Base-by-base conservation (phyloP, 2,888 invertebrate species). In the Orchesellides sinensis region DNA sequence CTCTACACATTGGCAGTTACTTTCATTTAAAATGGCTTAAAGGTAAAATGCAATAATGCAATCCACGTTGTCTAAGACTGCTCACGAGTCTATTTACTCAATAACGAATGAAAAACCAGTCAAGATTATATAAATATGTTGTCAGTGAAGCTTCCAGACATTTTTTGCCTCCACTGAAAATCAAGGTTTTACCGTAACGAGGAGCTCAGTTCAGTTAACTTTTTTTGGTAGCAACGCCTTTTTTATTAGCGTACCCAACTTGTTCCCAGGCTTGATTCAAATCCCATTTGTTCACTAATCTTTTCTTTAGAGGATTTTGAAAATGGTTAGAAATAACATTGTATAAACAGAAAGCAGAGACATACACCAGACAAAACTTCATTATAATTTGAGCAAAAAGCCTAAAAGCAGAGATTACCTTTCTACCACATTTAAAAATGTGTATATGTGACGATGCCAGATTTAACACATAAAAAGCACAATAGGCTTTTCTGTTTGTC, bases 121-220 rank as follows among this genome's bases (percentile, higher is more conserved):
- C n/a, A n/a, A n/a, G n/a, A n/a, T n/a, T n/a, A n/a, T n/a, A n/a
- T n/a, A n/a, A n/a, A n/a, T n/a, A n/a, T n/a, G 40, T 40, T n/a
- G 40, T 14, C 40, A 14, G 40, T 40, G 40, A 40, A 40, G n/a
- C 40, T 40, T 40, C 40, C 40, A 40, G 40, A 40, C 23, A 2
- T 63, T 63, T 32, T 32, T 29, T 21, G 35, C 35, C 35, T 25
- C 19, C 17, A 52, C n/a, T n/a, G n/a, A 29, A 25, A 72, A 72
- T 72, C 70, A 70, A 56, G 45, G 45, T 72, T 45, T 59, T 56
- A 72, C n/a, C 27, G 35, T 65, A 25, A 45, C 35, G 23, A 35
- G 6, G n/a, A 45, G 17, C 21, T 56, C 27, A 59, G 56, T 59
- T 66, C 56, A 77, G 77, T 68, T 77, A 66, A 77, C 77, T 68